Evolutionary conservation across 1,140 invertebrate species (phyloP), one percentile per base, ranked within the genome.

Genomic region (Zophobas morio): DNA sequence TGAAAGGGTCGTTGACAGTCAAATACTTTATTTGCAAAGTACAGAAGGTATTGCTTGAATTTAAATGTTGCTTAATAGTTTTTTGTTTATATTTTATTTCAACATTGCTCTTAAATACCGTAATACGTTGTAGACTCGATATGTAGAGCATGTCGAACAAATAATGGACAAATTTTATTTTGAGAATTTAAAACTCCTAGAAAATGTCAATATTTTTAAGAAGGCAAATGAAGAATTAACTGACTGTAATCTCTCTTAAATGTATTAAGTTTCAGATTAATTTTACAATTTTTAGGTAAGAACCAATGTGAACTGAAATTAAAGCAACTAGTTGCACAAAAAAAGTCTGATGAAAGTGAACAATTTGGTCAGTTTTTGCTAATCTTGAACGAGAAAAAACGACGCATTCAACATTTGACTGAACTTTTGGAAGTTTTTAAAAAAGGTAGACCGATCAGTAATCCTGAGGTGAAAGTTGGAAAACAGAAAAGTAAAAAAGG

Each of bases 311-410:
- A 80, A 33, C 40, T 1, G 49, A 80, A 80, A 70, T 34, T 82
- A 40, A n/a, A 79, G 36, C 75, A 81, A 76, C 76, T 83, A 57
- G 34, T 81, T 54, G 75, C 79, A 33, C 70, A 77, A 47, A 82
- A 79, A 74, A 70, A 74, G 49, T 20, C n/a, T 32, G 75, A 81
- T 51, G 81, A 82, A 39, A 5, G 76, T 74, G 66, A 70, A n/a
- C 51, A 81, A 39, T 79, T 73, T 32, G 75, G 63, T 35, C 77
- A 81, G 5, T 83, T 83, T 70, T 33, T 81, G 8, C 54, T 53
- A 32, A 35, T 83, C 6, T 40, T 83, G 36, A 82, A 82, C 73
- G 82, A 83, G 72, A 83, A 83, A 54, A 83, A 83, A 70, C 63
- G 60, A 33, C 76, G 77, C 49, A 83, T 83, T 78, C 82, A 82